Percentiles rank a stretch among this genome's conserved stretches.
Evolutionary conservation across 2,797 vertebrate genomes (phyloP).

Genomic region (Chanos chanos): DNA sequence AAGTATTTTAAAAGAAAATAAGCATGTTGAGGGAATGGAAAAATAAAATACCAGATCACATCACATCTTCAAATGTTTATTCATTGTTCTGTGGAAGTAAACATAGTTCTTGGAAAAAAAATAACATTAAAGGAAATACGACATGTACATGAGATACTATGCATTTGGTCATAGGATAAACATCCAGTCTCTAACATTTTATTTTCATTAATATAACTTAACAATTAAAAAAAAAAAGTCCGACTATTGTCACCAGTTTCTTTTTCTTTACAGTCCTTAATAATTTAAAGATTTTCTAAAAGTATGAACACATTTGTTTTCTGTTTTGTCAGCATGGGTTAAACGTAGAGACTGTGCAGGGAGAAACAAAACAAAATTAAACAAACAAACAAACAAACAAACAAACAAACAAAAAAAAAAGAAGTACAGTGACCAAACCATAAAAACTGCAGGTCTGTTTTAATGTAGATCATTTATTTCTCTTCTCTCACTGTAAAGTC

Average conservation of each 20-base stretch:
- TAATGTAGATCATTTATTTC: constrained; percentile 6
- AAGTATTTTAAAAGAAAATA: not conserved
- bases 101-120: constrained; percentile 65
- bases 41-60: constrained; percentile 30
- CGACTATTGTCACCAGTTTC: constrained; percentile 63
- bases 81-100: constrained; percentile 72
- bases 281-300: constrained; percentile 74
- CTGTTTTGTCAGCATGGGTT: constrained; percentile 52
- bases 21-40: constrained; percentile 9
- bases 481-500: constrained; percentile 11
- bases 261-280: constrained; percentile 67
- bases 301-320: constrained; percentile 48
- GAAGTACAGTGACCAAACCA: constrained; percentile 30
- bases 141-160: constrained; percentile 74
- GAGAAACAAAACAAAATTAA: constrained; percentile 51
- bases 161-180: constrained; percentile 80
- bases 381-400: constrained; percentile 9
- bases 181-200: constrained; percentile 78
- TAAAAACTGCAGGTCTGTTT: too few species aligned
- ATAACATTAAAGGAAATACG: constrained; percentile 61
- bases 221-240: constrained; percentile 59
- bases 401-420: not conserved
- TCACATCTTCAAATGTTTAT: constrained; percentile 71
- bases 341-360: constrained; percentile 53
- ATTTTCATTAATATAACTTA: constrained; percentile 75